Percentiles rank a stretch among this genome's conserved stretches.
These are phyloP conservation scores for Trichechus manatus DNA, from an alignment of 2,113 vertebrate species.

Conservation along the genomic window DNA sequence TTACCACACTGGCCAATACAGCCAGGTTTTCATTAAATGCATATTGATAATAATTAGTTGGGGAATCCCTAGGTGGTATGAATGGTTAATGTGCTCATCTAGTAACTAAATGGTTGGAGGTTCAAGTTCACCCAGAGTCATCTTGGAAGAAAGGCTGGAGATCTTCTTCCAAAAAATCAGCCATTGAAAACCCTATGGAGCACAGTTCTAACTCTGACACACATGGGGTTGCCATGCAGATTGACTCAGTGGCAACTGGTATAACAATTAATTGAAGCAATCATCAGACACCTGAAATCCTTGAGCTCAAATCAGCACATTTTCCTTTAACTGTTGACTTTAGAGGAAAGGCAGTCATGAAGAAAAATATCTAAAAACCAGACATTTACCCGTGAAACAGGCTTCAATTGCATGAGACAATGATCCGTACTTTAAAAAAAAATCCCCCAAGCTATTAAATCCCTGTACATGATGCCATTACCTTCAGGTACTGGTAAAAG, in stretches of 20 bases:
- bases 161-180: too few species aligned
- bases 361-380: constrained; percentile 6
- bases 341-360: neutral
- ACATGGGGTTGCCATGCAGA: neutral
- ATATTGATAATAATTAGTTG: neutral
- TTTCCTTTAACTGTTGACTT: constrained; percentile 41
- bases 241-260: neutral
- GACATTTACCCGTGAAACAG: neutral
- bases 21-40: neutral
- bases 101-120: too few species aligned
- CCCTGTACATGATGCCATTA: neutral
- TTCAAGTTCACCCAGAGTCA: neutral
- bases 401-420: neutral
- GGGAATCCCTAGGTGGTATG: too few species aligned
- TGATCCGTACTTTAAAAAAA: neutral
- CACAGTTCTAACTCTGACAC: neutral
- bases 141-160: neutral
- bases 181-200: neutral
- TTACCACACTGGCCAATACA: neutral
- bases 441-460: constrained; percentile 48
- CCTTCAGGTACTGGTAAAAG: constrained; percentile 69
- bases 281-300: neutral
- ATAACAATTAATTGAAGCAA: neutral
- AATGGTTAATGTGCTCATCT: too few species aligned
- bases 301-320: neutral